Evolutionary conservation across 2,888 invertebrate species (phyloP).

Genomic region (Eupithecia dodoneata): DNA sequence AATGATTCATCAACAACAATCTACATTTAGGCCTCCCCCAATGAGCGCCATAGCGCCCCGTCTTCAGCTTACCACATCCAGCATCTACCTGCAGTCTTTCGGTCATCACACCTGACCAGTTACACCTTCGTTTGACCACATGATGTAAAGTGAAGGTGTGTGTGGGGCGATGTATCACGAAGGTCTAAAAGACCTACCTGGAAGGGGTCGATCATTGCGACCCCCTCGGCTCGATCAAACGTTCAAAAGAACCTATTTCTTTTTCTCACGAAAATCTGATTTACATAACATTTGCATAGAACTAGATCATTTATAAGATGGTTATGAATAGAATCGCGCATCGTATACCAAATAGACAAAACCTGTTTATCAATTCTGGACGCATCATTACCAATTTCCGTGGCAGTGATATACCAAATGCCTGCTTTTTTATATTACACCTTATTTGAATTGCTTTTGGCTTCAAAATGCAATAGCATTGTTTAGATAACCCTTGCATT

Average conservation of each 20-base stretch:
- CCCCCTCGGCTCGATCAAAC: not conserved
- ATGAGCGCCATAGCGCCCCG: no score
- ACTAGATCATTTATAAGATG: constrained; percentile 64
- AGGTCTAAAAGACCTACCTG: not conserved
- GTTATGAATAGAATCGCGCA: constrained; percentile 61
- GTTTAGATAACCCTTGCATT: constrained; percentile 48
- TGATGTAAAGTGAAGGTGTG: no score
- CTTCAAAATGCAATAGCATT: constrained; percentile 28
- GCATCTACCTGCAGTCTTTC: no score
- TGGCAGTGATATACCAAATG: constrained; percentile 21
- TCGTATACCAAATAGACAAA: constrained; percentile 77
- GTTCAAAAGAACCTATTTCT: constrained; percentile 22
- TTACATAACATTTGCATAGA: constrained; percentile 44
- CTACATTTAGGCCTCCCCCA: no score
- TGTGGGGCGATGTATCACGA: no score
- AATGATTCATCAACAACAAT: no score
- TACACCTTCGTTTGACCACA: no score
- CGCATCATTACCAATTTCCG: constrained; percentile 68
- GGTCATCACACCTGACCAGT: no score
- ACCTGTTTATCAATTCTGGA: constrained; percentile 78
- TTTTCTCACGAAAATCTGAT: constrained; percentile 68
- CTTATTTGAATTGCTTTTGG: constrained; percentile 41
- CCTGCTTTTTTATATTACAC: constrained; percentile 16
- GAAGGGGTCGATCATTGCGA: not conserved
- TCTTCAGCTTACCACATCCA: no score